Percentiles rank a stretch among this genome's conserved stretches.
Evolutionary conservation across 2,888 invertebrate species (phyloP).

Genomic region (Cataglyphis cursor): DNA sequence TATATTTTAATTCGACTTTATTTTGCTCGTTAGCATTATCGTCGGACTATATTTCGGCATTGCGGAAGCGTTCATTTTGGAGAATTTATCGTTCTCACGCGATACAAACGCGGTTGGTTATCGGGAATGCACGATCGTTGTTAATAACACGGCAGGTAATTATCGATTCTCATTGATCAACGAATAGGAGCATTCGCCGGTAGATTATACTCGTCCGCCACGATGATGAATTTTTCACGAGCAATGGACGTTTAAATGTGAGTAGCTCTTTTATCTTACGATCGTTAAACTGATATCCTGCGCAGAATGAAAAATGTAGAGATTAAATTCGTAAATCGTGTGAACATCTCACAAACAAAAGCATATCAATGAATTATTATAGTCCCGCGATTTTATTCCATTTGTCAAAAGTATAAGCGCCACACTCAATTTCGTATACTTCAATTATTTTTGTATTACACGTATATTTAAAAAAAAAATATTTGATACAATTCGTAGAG

Average conservation of each 20-base stretch:
- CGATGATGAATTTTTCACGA: constrained; percentile 32
- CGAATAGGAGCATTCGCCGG: background rate
- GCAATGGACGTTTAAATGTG: background rate
- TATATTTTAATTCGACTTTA: constrained; percentile 33
- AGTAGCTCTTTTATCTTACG: background rate
- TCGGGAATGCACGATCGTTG: constrained; percentile 24
- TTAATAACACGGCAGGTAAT: constrained; percentile 27
- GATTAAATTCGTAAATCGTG: constrained; percentile 38
- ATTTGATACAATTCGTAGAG: constrained; percentile 7
- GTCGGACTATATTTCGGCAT: background rate
- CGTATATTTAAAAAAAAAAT: constrained; percentile 4
- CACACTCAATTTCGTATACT: constrained; percentile 19
- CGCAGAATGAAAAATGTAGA: constrained; percentile 4
- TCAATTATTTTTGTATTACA: constrained; percentile 20
- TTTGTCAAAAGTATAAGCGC: constrained; percentile 13
- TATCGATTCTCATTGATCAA: constrained; percentile 47
- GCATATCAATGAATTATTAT: constrained; percentile 15
- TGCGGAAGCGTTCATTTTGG: constrained; percentile 12
- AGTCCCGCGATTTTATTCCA: constrained; percentile 21
- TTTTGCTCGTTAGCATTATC: constrained; percentile 12
- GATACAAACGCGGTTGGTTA: constrained; percentile 33
- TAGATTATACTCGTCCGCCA: background rate
- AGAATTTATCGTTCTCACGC: constrained; percentile 18
- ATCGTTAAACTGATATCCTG: constrained; percentile 1
- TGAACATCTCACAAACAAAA: constrained; percentile 13